Percentiles rank a stretch among this genome's conserved stretches.
These are phyloP conservation scores for Aromia moschata DNA, from an alignment of 2,888 invertebrate species.

Conservation along the genomic window DNA sequence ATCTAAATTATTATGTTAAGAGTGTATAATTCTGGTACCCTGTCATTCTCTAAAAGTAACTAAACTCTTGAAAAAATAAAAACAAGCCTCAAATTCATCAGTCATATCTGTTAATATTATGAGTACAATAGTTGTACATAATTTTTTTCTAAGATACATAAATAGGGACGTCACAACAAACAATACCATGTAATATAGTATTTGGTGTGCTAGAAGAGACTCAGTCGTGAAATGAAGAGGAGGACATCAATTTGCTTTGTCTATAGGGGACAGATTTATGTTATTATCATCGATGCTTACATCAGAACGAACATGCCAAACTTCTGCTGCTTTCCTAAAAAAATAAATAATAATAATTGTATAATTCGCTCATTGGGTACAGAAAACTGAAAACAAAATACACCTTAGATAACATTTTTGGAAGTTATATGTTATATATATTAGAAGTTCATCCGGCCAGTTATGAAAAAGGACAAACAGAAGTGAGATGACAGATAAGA, in stretches of 20 bases:
- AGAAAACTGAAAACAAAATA: no score
- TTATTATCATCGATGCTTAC: slow-evolving; percentile 18
- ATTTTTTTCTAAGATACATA: slow-evolving; percentile 11
- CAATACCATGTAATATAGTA: not conserved
- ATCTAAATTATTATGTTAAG: no score
- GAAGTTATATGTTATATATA: no score
- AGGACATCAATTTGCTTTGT: slow-evolving; percentile 31
- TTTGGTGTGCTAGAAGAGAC: not conserved
- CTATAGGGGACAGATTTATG: slow-evolving; percentile 19
- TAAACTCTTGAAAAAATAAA: not conserved
- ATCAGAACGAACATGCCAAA: slow-evolving; percentile 36
- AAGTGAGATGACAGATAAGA: no score
- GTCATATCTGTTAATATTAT: not conserved
- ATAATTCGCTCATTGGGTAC: no score
- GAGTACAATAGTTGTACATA: not conserved
- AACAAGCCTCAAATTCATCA: not conserved
- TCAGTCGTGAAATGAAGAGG: slow-evolving; percentile 1
- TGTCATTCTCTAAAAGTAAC: no score
- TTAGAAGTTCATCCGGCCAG: no score
- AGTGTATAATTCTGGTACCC: no score
- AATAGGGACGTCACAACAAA: slow-evolving; percentile 7
- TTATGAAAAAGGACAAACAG: no score
- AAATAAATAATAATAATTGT: no score
- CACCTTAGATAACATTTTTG: no score
- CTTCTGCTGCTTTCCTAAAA: slow-evolving; percentile 39